phyloP scores from a whole-genome alignment of 92 coral and sea anemone species.

The Bergia puertoricense region DNA sequence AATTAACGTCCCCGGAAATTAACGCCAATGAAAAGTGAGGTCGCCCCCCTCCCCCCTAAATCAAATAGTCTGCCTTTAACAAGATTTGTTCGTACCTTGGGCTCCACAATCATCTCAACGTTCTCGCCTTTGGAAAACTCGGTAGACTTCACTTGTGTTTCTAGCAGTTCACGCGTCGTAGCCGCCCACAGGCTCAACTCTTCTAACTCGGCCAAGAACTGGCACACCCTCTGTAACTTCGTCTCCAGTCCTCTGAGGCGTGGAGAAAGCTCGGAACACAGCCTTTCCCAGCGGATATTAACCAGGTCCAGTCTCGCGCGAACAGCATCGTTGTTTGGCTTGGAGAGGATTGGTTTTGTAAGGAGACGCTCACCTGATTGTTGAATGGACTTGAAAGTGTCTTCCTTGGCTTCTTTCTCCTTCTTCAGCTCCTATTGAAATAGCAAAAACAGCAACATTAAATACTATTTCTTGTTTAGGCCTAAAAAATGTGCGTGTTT shows the following conservation, averaged over 20 bases:
- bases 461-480: neutral
- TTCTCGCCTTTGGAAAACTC: conserved; percentile 54
- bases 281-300: conserved; percentile 97
- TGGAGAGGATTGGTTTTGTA: conserved; percentile 81
- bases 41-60: neutral
- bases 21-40: neutral
- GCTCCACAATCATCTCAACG: conserved; percentile 71
- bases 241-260: conserved; percentile 85
- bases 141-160: conserved; percentile 70
- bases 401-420: conserved; percentile 85
- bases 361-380: conserved; percentile 92
- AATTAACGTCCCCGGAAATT: too few relatives aligned
- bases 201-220: conserved; percentile 81
- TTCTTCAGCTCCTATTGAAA: conserved; percentile 68
- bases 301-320: conserved; percentile 89
- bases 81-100: conserved; percentile 58
- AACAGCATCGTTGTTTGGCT: conserved; percentile 91
- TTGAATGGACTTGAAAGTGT: conserved; percentile 71
- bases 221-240: conserved; percentile 72
- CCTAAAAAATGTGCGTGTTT: neutral
- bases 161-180: conserved; percentile 78
- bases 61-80: neutral
- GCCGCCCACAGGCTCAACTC: conserved; percentile 90
- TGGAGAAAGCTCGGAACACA: conserved; percentile 88
- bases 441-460: neutral